phyloP scores from a whole-genome alignment of 2,888 invertebrate genomes.

The Apantesis nais region DNA sequence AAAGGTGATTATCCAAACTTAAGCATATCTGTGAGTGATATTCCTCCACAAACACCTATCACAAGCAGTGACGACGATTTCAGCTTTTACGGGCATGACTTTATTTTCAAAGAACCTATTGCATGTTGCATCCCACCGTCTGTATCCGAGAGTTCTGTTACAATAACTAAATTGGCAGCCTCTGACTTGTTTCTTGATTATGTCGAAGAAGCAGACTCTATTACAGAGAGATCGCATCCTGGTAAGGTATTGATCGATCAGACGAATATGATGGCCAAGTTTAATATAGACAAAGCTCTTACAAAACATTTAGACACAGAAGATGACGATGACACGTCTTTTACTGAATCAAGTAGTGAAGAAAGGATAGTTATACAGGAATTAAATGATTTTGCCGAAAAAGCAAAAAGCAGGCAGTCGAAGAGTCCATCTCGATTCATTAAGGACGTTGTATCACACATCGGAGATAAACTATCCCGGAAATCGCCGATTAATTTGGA shows the following conservation, averaged over 20 bases:
- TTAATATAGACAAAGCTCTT: slow-evolving; percentile 72
- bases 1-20: slow-evolving; percentile 82
- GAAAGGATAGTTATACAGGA: slow-evolving; percentile 67
- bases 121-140: slow-evolving; percentile 75
- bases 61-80: slow-evolving; percentile 80
- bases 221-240: slow-evolving; percentile 68
- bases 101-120: slow-evolving; percentile 71
- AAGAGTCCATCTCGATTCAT: slow-evolving; percentile 68
- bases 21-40: slow-evolving; percentile 73
- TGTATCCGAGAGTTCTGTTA: slow-evolving; percentile 73
- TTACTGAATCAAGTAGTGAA: slow-evolving; percentile 78
- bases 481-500: slow-evolving; percentile 50
- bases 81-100: slow-evolving; percentile 79
- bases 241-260: slow-evolving; percentile 72
- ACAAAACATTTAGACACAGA: slow-evolving; percentile 77
- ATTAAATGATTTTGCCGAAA: slow-evolving; percentile 50
- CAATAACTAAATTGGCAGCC: slow-evolving; percentile 68
- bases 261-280: slow-evolving; percentile 80
- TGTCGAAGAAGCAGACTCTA: slow-evolving; percentile 73
- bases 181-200: slow-evolving; percentile 75
- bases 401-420: slow-evolving; percentile 50
- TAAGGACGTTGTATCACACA: slow-evolving; percentile 62
- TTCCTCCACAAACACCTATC: slow-evolving; percentile 72
- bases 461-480: slow-evolving; percentile 61
- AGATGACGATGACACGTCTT: slow-evolving; percentile 73